phyloP scores from a whole-genome alignment of 2,888 invertebrate genomes.

The Nesidiocoris tenuis region DNA sequence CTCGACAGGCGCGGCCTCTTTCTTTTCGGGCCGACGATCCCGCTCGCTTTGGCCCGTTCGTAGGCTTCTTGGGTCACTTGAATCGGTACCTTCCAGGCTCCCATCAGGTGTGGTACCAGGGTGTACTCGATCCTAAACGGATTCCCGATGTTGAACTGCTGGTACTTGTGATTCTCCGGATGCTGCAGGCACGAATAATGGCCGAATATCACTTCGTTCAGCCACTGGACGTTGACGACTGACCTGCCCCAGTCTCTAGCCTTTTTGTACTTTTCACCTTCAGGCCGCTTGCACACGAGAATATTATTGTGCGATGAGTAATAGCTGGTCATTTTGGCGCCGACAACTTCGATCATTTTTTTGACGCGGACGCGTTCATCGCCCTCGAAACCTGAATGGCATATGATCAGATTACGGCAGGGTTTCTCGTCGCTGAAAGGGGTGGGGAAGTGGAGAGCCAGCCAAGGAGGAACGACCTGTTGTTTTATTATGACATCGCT shows the following conservation, averaged over 20 bases:
- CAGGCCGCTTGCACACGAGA: slow-evolving; percentile 71
- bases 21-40: slow-evolving; percentile 55
- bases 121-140: slow-evolving; percentile 84
- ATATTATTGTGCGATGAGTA: slow-evolving; percentile 67
- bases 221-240: slow-evolving; percentile 89
- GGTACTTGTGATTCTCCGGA: slow-evolving; percentile 80
- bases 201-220: slow-evolving; percentile 88
- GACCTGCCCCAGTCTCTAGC: slow-evolving; percentile 91
- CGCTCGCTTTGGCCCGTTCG: slow-evolving; percentile 72
- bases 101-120: slow-evolving; percentile 84
- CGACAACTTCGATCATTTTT: slow-evolving; percentile 79
- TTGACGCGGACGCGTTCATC: slow-evolving; percentile 79
- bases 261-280: slow-evolving; percentile 82
- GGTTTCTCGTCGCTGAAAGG: slow-evolving; percentile 72
- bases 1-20: slow-evolving; percentile 59
- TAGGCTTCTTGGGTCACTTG: slow-evolving; percentile 84
- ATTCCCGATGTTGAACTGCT: slow-evolving; percentile 77
- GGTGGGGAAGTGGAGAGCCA: slow-evolving; percentile 86
- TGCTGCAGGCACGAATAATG: slow-evolving; percentile 62
- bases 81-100: slow-evolving; percentile 92
- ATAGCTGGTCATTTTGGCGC: slow-evolving; percentile 73
- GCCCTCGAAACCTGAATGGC: slow-evolving; percentile 85
- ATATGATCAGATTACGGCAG: slow-evolving; percentile 64
- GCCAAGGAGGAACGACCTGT: slow-evolving; percentile 88
- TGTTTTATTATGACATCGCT: slow-evolving; percentile 85